Percentiles rank a stretch among this genome's conserved stretches.
These are phyloP conservation scores for Diprion similis DNA, from an alignment of 1,140 invertebrate genomes.

Conservation along the genomic window DNA sequence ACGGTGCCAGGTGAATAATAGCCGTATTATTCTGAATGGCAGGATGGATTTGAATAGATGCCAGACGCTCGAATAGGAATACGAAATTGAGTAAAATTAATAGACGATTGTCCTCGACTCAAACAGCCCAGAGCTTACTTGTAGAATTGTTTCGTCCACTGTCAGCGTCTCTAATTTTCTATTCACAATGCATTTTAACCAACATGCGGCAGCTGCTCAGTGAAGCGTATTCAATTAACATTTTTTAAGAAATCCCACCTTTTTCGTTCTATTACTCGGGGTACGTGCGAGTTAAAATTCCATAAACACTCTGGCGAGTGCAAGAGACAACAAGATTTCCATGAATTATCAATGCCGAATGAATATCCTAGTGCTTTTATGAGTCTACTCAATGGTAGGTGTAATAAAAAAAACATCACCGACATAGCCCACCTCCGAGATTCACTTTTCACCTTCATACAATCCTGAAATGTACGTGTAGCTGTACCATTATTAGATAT, in stretches of 20 bases:
- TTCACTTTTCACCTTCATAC: not conserved
- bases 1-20: not conserved
- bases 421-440: not conserved
- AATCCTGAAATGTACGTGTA: not conserved
- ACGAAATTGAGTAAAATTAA: not conserved
- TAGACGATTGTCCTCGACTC: slow-evolving; percentile 1
- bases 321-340: not conserved
- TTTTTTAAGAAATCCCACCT: not conserved
- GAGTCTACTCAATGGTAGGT: not conserved
- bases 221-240: not conserved
- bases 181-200: not conserved
- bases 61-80: not conserved
- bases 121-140: not conserved
- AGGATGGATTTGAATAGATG: not conserved
- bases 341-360: not conserved
- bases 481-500: no score
- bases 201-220: not conserved
- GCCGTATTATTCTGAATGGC: slow-evolving; percentile 1
- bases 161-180: not conserved
- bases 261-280: not conserved
- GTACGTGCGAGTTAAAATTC: not conserved
- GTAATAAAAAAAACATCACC: not conserved
- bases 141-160: not conserved
- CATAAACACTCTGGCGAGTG: not conserved
- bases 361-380: not conserved